These are phyloP conservation scores for Formica selysi DNA, from an alignment of 1,140 invertebrate species.

Conservation along the genomic window DNA sequence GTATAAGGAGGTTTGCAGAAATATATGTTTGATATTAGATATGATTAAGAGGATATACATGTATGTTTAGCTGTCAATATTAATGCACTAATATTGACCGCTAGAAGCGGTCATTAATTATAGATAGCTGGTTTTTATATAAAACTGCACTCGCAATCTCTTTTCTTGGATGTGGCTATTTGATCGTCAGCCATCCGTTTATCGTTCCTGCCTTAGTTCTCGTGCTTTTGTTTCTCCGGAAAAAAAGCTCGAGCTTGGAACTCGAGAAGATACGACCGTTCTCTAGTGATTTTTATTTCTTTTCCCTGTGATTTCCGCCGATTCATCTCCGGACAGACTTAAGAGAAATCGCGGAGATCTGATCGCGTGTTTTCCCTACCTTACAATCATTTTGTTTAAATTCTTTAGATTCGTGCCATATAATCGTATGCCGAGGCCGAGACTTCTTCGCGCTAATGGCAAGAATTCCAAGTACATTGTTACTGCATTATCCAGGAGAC, in stretches of 20 bases:
- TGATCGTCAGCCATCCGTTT: slow-evolving; percentile 22
- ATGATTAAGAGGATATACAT: too few relatives aligned
- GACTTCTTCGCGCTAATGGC: neutral
- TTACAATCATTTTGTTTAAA: neutral
- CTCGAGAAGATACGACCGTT: slow-evolving; percentile 36
- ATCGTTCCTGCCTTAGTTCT: slow-evolving; percentile 18
- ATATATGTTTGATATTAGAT: too few relatives aligned
- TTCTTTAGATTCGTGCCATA: slow-evolving; percentile 51
- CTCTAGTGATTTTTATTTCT: slow-evolving; percentile 52
- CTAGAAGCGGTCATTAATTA: neutral
- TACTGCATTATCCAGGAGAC: slow-evolving; percentile 14
- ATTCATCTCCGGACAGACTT: slow-evolving; percentile 38
- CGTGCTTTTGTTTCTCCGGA: slow-evolving; percentile 35
- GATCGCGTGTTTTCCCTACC: slow-evolving; percentile 50
- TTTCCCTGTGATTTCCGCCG: slow-evolving; percentile 41
- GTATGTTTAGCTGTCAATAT: neutral
- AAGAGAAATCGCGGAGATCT: slow-evolving; percentile 27
- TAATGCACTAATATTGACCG: neutral
- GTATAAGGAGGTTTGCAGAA: neutral
- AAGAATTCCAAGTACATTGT: neutral
- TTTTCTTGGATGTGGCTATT: neutral
- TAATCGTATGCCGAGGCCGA: slow-evolving; percentile 34
- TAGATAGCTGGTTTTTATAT: neutral
- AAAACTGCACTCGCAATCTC: neutral
- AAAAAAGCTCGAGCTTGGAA: slow-evolving; percentile 51